phyloP scores from a whole-genome alignment of 2,888 invertebrate species.

The Pocota personata region DNA sequence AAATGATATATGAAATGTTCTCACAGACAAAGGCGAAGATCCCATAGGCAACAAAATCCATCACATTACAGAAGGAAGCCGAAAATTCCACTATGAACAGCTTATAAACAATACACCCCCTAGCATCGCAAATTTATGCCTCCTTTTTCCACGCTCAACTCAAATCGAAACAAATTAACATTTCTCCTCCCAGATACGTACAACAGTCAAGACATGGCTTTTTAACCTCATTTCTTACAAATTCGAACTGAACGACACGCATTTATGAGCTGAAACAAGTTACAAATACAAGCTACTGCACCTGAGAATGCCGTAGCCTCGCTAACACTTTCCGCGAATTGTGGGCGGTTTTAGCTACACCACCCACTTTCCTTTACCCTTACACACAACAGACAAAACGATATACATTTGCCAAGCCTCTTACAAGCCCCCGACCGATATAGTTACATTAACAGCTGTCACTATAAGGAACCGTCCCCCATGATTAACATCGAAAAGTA shows the following conservation, averaged over 20 bases:
- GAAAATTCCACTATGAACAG: neutral
- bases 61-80: too few species aligned
- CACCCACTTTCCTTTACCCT: slow-evolving; percentile 27
- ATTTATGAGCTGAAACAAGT: slow-evolving; percentile 10
- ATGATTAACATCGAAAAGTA: neutral
- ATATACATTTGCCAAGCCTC: neutral
- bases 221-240: slow-evolving; percentile 29
- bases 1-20: too few species aligned
- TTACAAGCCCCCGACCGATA: neutral
- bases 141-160: slow-evolving; percentile 24
- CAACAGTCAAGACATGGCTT: slow-evolving; percentile 7
- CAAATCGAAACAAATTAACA: slow-evolving; percentile 32
- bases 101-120: neutral
- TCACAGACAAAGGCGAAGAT: too few species aligned
- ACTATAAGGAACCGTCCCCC: slow-evolving; percentile 28
- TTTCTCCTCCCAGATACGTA: slow-evolving; percentile 5
- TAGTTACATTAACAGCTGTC: slow-evolving; percentile 3
- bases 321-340: neutral
- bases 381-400: neutral
- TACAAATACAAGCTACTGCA: slow-evolving; percentile 4
- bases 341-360: slow-evolving; percentile 3
- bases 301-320: slow-evolving; percentile 28
- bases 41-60: too few species aligned
- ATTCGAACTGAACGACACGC: slow-evolving; percentile 22
- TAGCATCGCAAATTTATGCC: slow-evolving; percentile 17